Base-by-base conservation (phyloP, 2,113 vertebrate genomes). In the Pyxicephalus adspersus region DNA sequence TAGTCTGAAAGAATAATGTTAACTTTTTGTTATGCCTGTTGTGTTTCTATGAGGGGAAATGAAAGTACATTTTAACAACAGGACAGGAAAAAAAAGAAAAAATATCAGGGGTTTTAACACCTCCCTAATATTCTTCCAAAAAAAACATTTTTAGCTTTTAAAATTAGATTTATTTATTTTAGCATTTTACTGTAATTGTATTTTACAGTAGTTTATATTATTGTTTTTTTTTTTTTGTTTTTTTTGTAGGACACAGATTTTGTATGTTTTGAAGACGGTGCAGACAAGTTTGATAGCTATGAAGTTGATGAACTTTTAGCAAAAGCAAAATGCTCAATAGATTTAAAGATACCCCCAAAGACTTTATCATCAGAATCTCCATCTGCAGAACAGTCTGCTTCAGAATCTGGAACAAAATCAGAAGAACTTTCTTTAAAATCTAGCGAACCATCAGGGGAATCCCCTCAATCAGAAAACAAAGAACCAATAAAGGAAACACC, bases 171-270 rank as follows among this genome's bases (percentile, higher is more conserved):
- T n/a, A n/a, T n/a, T n/a, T n/a, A n/a, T n/a, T n/a, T n/a, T n/a
- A n/a, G n/a, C n/a, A n/a, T n/a, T n/a, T n/a, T n/a, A n/a, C n/a
- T n/a, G n/a, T n/a, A n/a, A n/a, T n/a, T n/a, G n/a, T n/a, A n/a
- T n/a, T n/a, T n/a, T n/a, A n/a, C n/a, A 13, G 38, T 45, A 13
- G 38, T 1, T 20, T 71, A 5, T 18, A 23, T 71, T 23, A 5
- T 50, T 16, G 1, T 25, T 23, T 25, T 45, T 1, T 45, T 45
- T 2, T 25, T 77, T 52, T 51, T 78, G 64, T 52, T 87, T 85
- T 83, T 66, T 70, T 88, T 92, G 76, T 83, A 99, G 98, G 95
- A 97, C 90, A 99, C 96, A 26, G 98, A 99, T 89, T 99, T 99
- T 85, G 94, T 98, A 87, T 99, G 98, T 88, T 98, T 96, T 85